A percentile compares a stretch with the other conserved stretches of the same genome.
These are phyloP conservation scores for Varanus komodoensis DNA, from an alignment of 2,113 vertebrate species.

Conservation along the genomic window DNA sequence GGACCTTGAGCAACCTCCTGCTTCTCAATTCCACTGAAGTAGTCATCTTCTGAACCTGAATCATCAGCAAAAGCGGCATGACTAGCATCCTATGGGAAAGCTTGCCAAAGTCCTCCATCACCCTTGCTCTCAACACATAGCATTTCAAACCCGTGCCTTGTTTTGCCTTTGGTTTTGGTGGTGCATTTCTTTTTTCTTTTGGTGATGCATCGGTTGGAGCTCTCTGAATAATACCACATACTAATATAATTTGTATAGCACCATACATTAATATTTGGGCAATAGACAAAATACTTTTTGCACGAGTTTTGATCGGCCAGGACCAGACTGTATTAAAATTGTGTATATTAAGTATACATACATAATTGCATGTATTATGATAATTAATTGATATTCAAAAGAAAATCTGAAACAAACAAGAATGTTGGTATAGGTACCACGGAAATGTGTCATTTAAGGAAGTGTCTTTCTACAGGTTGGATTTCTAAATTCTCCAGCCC, in stretches of 20 bases:
- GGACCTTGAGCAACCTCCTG: no score
- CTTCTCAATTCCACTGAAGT: no score
- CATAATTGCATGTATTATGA: neutral
- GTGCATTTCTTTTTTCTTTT: neutral
- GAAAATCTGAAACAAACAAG: neutral
- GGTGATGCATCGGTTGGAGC: no score
- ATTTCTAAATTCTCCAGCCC: neutral
- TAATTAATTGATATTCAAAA: neutral
- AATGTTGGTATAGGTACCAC: no score
- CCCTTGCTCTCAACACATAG: no score
- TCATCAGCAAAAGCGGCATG: no score
- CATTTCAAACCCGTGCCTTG: neutral
- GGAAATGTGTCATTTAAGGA: conserved; percentile 10
- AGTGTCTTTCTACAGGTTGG: neutral
- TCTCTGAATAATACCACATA: no score
- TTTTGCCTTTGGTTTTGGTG: neutral
- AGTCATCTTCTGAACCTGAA: no score
- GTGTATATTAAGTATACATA: no score
- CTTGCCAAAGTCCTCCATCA: no score
- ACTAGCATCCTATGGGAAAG: no score
- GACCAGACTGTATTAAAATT: neutral
- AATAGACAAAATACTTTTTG: neutral
- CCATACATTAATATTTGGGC: neutral
- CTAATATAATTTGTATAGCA: no score
- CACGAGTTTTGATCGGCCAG: neutral